Base-by-base conservation (phyloP, 2,113 vertebrate species). In the Aspidoscelis tigris region DNA sequence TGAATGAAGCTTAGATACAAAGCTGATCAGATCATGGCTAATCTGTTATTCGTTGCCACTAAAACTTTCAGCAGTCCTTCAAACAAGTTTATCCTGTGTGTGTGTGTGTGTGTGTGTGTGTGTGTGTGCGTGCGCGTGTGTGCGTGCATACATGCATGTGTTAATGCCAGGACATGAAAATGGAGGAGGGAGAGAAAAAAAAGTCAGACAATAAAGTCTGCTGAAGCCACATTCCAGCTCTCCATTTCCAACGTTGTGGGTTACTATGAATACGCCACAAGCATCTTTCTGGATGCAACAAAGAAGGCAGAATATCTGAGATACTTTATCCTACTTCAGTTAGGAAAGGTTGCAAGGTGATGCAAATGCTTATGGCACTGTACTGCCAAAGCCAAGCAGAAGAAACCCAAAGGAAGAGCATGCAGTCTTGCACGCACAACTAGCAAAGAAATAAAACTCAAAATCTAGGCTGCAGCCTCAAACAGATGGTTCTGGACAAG, bases 1-100 rank as follows among this genome's bases (percentile, higher is more conserved):
- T 95, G 95, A 95, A 97, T 96, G 95, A 93, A 91, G 91, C 94
- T 93, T 93, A 96, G 95, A 96, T 96, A 95, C 95, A 95, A 93
- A 93, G 93, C 91, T 94, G 95, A 96, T 96, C 95, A 96, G 95
- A 98, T 98, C 97, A 97, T 97, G 95, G 95, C 93, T 98, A 98
- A 98, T 97, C 97, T 97, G 95, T 95, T 97, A 97, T 97, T 97
- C 96, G 94, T 96, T 95, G 90, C 96, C 92, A 78, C 87, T 95
- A 96, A 97, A 96, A 95, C 95, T 96, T 94, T 95, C 96, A 88
- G 96, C 94, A 96, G 95, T 96, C 95, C 96, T 97, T 97, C 96
- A 96, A 96, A 96, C 96, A 96, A 96, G 95, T 96, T 96, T 93
- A 96, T 95, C 95, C 93, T 93, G 93, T 53, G n/a, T 39, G n/a